Evolutionary conservation across 2,888 invertebrate species (phyloP).

Genomic region (Amblyjoppa fuscipennis): DNA sequence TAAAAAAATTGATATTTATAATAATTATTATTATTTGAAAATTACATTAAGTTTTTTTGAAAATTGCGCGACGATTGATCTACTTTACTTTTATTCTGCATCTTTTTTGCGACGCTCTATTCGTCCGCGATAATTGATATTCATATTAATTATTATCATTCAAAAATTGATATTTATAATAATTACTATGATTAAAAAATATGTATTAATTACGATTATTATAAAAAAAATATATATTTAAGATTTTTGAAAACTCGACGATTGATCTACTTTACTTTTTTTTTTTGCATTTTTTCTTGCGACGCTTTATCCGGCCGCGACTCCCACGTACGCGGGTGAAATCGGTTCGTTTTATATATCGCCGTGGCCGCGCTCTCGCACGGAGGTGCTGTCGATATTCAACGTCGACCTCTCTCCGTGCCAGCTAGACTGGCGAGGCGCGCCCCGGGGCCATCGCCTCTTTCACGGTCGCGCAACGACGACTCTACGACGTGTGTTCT

Average conservation of each 20-base stretch:
- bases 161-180: too few species aligned
- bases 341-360: slow-evolving; percentile 41
- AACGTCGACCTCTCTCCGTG: slow-evolving; percentile 47
- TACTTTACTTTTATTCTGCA: too few species aligned
- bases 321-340: slow-evolving; percentile 59
- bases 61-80: too few species aligned
- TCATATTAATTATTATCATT: too few species aligned
- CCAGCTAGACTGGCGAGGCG: slow-evolving; percentile 18
- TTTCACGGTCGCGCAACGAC: slow-evolving; percentile 39
- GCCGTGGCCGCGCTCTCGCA: background rate
- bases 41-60: too few species aligned
- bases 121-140: too few species aligned
- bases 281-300: slow-evolving; percentile 27
- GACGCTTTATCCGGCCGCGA: slow-evolving; percentile 48
- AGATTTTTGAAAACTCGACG: slow-evolving; percentile 21
- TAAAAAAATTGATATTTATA: too few species aligned
- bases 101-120: too few species aligned
- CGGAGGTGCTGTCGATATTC: slow-evolving; percentile 49
- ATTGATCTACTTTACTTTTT: slow-evolving; percentile 1
- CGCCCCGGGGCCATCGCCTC: slow-evolving; percentile 45
- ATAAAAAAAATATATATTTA: background rate
- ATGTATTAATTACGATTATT: background rate
- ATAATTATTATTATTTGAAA: too few species aligned
- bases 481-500: slow-evolving; percentile 38
- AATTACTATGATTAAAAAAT: background rate